These are phyloP conservation scores for Argya squamiceps DNA, from an alignment of 2,797 vertebrate genomes.

Conservation along the genomic window DNA sequence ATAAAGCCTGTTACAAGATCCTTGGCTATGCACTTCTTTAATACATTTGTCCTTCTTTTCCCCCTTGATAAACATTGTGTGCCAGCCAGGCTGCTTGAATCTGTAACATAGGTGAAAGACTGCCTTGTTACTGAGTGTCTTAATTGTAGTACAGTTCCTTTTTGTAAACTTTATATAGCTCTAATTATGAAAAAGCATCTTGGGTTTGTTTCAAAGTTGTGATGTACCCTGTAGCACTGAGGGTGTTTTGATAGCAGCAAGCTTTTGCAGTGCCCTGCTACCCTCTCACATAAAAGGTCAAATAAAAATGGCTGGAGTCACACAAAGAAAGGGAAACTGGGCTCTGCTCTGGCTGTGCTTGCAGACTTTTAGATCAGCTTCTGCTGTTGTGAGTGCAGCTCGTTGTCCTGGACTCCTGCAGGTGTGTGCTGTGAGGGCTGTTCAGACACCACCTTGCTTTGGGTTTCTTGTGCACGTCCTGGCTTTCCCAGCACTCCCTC, in stretches of 20 bases:
- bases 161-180: background rate
- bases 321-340: background rate
- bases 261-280: background rate
- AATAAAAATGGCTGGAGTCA: background rate
- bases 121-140: background rate
- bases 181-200: background rate
- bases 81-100: background rate
- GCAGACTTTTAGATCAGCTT: background rate
- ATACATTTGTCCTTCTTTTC: background rate
- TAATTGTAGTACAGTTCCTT: background rate
- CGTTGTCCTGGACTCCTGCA: background rate
- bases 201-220: background rate
- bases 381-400: background rate
- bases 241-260: background rate
- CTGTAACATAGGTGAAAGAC: background rate
- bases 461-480: background rate
- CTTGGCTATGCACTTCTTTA: background rate
- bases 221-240: background rate
- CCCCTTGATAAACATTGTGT: background rate
- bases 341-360: background rate
- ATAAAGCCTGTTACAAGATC: background rate
- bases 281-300: background rate
- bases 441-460: background rate
- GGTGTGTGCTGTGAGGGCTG: background rate
- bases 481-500: background rate